Evolutionary conservation across 2,113 vertebrate species (phyloP).

Genomic region (Aepyceros melampus): DNA sequence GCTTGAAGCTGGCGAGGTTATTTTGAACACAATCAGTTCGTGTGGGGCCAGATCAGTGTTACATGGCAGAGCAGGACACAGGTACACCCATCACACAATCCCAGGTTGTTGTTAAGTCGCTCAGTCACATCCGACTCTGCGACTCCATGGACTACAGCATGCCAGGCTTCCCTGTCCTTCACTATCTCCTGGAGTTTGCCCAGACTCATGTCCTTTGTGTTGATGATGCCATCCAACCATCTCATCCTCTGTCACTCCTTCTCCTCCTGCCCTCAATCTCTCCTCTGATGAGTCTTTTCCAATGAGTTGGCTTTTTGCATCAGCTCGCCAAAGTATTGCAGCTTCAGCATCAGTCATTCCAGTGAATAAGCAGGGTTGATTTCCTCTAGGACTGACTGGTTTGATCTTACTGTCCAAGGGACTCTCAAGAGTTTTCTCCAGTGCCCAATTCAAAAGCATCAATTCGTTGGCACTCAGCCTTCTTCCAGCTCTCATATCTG

Average conservation of each 20-base stretch:
- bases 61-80: fast-evolving
- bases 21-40: fast-evolving
- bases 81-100: fast-evolving
- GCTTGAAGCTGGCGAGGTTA: fast-evolving
- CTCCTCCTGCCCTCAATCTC: background rate
- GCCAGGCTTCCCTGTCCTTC: background rate
- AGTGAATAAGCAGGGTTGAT: background rate
- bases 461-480: background rate
- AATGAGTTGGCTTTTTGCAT: background rate
- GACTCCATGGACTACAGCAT: background rate
- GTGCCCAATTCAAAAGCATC: background rate
- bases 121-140: background rate
- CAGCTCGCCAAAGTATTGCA: background rate
- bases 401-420: background rate
- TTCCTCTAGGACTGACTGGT: background rate
- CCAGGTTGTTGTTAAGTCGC: background rate
- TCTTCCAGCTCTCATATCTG: background rate
- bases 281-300: background rate
- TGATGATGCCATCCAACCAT: background rate
- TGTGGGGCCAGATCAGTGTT: background rate
- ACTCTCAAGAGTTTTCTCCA: background rate
- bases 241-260: background rate
- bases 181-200: background rate
- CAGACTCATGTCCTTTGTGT: background rate
- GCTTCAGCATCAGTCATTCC: background rate